Evolutionary conservation across 2,888 invertebrate genomes (phyloP).

Genomic region (Graphium colonna): DNA sequence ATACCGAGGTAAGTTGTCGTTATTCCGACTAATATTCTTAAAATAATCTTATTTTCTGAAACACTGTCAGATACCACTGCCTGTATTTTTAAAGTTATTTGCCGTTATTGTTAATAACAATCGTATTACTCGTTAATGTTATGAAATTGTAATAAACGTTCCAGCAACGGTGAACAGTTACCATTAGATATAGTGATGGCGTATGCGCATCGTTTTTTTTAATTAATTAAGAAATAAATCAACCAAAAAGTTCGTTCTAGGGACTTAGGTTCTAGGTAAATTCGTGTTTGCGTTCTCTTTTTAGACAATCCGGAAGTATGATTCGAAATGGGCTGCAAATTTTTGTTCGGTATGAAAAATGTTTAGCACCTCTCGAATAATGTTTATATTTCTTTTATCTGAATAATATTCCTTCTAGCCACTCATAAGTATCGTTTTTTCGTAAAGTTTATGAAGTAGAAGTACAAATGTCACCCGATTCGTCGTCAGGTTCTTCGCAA

Average conservation of each 20-base stretch:
- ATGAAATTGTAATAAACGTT: slow-evolving; percentile 69
- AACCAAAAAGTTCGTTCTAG: slow-evolving; percentile 79
- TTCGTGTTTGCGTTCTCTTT: slow-evolving; percentile 48
- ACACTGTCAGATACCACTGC: slow-evolving; percentile 65
- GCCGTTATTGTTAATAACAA: slow-evolving; percentile 59
- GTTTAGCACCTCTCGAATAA: neutral
- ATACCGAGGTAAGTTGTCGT: slow-evolving; percentile 22
- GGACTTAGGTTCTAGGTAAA: slow-evolving; percentile 73
- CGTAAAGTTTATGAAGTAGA: neutral
- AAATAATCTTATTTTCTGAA: slow-evolving; percentile 40
- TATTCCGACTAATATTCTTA: slow-evolving; percentile 23
- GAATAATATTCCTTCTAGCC: neutral
- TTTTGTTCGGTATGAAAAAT: neutral
- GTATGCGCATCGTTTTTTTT: slow-evolving; percentile 58
- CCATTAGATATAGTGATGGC: slow-evolving; percentile 66
- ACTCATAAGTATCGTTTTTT: neutral
- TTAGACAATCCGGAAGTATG: slow-evolving; percentile 31
- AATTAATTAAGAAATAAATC: slow-evolving; percentile 72
- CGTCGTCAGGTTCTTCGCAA: neutral
- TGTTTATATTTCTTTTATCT: neutral
- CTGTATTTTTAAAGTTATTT: slow-evolving; percentile 56
- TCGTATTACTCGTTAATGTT: slow-evolving; percentile 67
- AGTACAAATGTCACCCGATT: neutral
- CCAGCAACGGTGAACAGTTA: slow-evolving; percentile 79
- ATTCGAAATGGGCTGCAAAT: slow-evolving; percentile 12